Conservation (phyloP, 1,140 invertebrate species). For the Drosophila burlai region DNA sequence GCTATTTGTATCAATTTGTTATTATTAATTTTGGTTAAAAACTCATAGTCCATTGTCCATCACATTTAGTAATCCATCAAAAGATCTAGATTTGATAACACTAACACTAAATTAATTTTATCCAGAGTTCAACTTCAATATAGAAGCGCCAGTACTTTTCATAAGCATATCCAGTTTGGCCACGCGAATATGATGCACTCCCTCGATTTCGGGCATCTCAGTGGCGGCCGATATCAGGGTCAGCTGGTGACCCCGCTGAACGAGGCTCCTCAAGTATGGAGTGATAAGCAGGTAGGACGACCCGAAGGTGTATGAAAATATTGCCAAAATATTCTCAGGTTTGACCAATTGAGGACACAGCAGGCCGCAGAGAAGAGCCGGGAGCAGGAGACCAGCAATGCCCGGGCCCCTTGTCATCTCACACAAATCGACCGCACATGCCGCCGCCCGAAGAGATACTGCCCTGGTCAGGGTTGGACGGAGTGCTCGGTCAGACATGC, state of each 20-base stretch:
- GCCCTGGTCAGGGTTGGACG: neutral
- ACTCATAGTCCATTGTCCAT: neutral
- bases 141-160: constrained; percentile 21
- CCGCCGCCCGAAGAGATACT: constrained; percentile 34
- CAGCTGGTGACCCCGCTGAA: constrained; percentile 48
- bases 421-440: constrained; percentile 48
- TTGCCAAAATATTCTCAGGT: constrained; percentile 60
- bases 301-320: constrained; percentile 46
- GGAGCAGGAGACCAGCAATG: constrained; percentile 26
- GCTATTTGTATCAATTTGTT: neutral
- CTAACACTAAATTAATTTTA: neutral
- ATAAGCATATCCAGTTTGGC: constrained; percentile 21
- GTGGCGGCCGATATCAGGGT: constrained; percentile 45
- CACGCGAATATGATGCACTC: constrained; percentile 57
- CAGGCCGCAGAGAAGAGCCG: constrained; percentile 5
- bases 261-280: constrained; percentile 44
- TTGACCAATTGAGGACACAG: constrained; percentile 8
- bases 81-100: neutral
- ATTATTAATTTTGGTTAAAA: no score
- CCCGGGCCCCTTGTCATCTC: constrained; percentile 14
- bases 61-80: neutral
- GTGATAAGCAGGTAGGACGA: constrained; percentile 44
- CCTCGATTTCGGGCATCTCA: constrained; percentile 45
- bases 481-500: neutral
- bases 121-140: neutral